Conservation (phyloP, 2,888 invertebrate genomes). For the Acanthoscelides obtectus region DNA sequence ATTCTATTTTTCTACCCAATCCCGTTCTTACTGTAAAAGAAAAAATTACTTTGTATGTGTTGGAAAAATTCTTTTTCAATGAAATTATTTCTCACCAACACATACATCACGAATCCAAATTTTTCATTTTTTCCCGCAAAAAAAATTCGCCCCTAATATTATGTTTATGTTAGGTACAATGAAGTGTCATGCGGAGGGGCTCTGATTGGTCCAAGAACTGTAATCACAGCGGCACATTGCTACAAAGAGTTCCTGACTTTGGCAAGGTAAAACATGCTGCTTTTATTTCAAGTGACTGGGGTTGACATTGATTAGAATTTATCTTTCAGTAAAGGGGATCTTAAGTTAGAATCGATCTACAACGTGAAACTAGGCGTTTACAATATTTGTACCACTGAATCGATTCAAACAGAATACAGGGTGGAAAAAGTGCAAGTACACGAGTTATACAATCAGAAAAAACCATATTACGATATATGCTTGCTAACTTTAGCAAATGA, state of each 20-base stretch:
- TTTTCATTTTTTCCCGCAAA: too few relatives aligned
- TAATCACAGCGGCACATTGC: conserved; percentile 47
- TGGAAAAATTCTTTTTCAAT: too few relatives aligned
- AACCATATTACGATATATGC: conserved; percentile 42
- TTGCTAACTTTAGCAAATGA: conserved; percentile 35
- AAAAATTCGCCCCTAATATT: too few relatives aligned
- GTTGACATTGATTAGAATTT: background rate
- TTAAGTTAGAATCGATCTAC: conserved; percentile 36
- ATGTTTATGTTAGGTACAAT: conserved; percentile 14
- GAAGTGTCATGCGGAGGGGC: conserved; percentile 40
- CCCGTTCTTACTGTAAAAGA: too few relatives aligned
- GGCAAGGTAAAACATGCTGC: conserved; percentile 12
- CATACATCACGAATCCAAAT: too few relatives aligned
- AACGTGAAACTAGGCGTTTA: conserved; percentile 39
- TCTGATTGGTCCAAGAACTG: conserved; percentile 35
- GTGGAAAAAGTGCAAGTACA: conserved; percentile 40
- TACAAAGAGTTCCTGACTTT: conserved; percentile 33
- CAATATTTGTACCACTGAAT: conserved; percentile 39
- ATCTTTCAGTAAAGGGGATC: conserved; percentile 9
- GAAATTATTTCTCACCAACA: too few relatives aligned
- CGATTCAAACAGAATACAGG: conserved; percentile 29
- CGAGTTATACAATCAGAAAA: conserved; percentile 36
- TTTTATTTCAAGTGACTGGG: background rate
- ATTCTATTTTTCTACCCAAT: too few relatives aligned
- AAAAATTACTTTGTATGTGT: too few relatives aligned